Percentiles rank a stretch among this genome's conserved stretches.
These are phyloP conservation scores for Ammospiza maritima DNA, from an alignment of 2,797 vertebrate genomes.

Conservation along the genomic window DNA sequence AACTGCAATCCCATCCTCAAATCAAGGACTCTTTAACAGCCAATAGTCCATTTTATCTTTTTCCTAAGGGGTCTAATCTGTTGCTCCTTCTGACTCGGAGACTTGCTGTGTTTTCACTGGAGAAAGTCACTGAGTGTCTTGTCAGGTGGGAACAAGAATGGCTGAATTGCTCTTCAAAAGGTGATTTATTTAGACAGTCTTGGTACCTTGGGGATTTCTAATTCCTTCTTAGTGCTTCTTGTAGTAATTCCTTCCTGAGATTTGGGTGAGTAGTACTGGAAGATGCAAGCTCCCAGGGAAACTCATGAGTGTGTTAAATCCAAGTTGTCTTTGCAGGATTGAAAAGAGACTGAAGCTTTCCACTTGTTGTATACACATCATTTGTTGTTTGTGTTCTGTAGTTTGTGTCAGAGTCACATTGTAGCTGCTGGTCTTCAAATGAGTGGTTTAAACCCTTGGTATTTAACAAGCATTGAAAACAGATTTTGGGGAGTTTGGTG, in stretches of 20 bases:
- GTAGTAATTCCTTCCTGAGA: background rate
- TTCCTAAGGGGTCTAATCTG: background rate
- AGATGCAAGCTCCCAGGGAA: background rate
- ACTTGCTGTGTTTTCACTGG: background rate
- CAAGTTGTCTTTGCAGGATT: background rate
- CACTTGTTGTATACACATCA: fast-evolving
- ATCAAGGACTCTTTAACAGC: slow-evolving; percentile 33
- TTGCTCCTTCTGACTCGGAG: background rate
- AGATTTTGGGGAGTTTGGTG: background rate
- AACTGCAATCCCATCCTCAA: background rate
- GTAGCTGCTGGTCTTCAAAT: background rate
- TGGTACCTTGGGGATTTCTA: background rate
- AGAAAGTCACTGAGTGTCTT: background rate
- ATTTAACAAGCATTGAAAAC: background rate
- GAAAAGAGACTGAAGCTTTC: background rate
- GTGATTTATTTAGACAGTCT: background rate
- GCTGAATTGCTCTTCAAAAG: background rate
- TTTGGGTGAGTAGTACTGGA: background rate
- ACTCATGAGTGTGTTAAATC: background rate
- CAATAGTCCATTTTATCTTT: slow-evolving; percentile 10
- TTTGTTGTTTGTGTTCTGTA: background rate
- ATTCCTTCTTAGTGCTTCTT: background rate
- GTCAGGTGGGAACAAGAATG: background rate
- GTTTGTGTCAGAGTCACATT: background rate
- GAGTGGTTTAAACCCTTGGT: background rate